Conservation (phyloP, 2,113 vertebrate species). For the Rhea pennata region DNA sequence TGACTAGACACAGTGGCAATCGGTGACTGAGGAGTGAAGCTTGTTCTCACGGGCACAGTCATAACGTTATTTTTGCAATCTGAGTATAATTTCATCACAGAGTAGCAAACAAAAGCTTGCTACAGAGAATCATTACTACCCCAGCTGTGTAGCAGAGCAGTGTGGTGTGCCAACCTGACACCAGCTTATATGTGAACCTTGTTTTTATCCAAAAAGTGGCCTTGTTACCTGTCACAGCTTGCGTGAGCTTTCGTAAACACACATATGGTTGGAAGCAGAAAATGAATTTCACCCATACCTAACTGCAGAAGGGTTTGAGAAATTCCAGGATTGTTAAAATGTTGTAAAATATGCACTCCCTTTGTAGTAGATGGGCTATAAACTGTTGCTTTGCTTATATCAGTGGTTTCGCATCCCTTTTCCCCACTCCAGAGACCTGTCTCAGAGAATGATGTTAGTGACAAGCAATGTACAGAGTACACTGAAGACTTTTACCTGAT, state of each 20-base stretch:
- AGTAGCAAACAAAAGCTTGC: background rate
- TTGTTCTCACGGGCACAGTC: background rate
- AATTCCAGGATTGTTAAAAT: background rate
- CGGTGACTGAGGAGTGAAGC: background rate
- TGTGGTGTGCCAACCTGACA: background rate
- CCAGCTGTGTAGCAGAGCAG: background rate
- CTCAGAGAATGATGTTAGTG: fast-evolving
- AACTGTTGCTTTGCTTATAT: background rate
- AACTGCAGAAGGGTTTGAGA: background rate
- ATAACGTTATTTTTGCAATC: background rate
- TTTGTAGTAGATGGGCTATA: background rate
- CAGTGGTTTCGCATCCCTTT: background rate
- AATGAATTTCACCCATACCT: background rate
- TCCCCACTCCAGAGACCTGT: background rate
- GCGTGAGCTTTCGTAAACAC: background rate
- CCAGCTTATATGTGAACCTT: background rate
- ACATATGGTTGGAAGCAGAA: background rate
- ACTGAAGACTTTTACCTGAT: background rate
- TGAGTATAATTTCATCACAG: background rate
- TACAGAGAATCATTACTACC: background rate
- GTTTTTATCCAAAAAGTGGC: background rate
- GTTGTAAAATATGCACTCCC: background rate
- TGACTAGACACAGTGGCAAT: background rate
- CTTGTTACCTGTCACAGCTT: background rate
- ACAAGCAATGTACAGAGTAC: background rate